Evolutionary conservation across 1,140 invertebrate species (phyloP), one percentile per base, ranked within the genome.

Genomic region (Ostrea denselamellosa): DNA sequence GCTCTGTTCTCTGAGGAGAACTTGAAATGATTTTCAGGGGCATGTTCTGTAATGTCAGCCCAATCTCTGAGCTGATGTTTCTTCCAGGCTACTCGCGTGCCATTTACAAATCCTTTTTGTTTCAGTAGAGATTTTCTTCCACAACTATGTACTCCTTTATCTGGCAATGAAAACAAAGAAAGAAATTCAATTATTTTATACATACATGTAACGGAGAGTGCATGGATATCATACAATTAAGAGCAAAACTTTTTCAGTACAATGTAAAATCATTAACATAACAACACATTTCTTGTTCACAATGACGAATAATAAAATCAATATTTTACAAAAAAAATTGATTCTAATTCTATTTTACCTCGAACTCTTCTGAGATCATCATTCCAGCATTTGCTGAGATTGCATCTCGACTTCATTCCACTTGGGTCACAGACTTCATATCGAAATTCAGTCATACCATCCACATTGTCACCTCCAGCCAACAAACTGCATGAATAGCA

Each of bases 391-490:
- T n/a, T 62, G n/a, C 7, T 34, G 9, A 9, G 25, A 28, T 77
- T 34, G 17, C 14, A 77, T 77, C 68, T 77, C 25, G 25, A 10
- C 28, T 25, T 77, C 28, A 28, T 77, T 77, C 28, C 28, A 1
- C 25, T 12, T 28, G 68, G 68, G 28, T 2, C 22, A 77, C 68
- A 77, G 28, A 77, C 28, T 34, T 77, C 68, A 77, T 77, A 77
- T 14, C 68, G 68, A 77, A 77, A 77, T 28, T 77, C 68, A 28
- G 68, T 25, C 68, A 77, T 77, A 77, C 34, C 5, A 1, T 77
- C 68, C 7, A 34, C 28, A 34, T 25, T 77, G 68, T 77, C 68
- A 34, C 8, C 25, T 28, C 68, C 68, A 77, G 34, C 68, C 10
- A 77, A 25, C 14, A 77, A 17, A 14, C 68, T 77, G 68, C 14